Evolutionary conservation across 2,888 invertebrate species (phyloP).

Genomic region (Bellardia bayeri): DNA sequence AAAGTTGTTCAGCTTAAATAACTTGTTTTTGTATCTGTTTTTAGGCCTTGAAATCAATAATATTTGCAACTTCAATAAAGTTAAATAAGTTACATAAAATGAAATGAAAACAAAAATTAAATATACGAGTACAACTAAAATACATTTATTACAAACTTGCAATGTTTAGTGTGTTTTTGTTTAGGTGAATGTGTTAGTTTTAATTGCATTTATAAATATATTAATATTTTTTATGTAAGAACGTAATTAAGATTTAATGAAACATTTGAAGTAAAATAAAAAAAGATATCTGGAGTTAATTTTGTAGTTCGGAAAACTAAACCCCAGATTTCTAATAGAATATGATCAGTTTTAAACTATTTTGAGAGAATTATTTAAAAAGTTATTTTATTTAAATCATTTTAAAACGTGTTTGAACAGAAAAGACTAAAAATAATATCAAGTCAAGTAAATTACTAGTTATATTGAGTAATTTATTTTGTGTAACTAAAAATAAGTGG

Average conservation of each 20-base stretch:
- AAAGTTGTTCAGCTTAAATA: conserved; percentile 41
- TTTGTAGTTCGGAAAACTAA: too few species aligned
- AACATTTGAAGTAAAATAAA: too few species aligned
- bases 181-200: conserved; percentile 40
- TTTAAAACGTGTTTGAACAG: too few species aligned
- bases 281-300: too few species aligned
- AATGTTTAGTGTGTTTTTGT: background rate
- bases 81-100: conserved; percentile 41
- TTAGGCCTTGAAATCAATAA: conserved; percentile 66
- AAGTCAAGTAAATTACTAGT: too few species aligned
- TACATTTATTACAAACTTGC: conserved; percentile 21
- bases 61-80: conserved; percentile 63
- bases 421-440: too few species aligned
- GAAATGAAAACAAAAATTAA: background rate
- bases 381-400: too few species aligned
- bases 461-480: too few species aligned
- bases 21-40: conserved; percentile 60
- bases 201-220: conserved; percentile 16
- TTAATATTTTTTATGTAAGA: background rate
- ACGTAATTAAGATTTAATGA: background rate
- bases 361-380: too few species aligned
- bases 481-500: too few species aligned
- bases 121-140: background rate
- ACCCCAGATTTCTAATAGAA: too few species aligned
- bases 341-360: too few species aligned